A percentile compares a stretch with the other conserved stretches of the same genome.
Evolutionary conservation across 2,113 vertebrate genomes (phyloP).

Genomic region (Vidua macroura): DNA sequence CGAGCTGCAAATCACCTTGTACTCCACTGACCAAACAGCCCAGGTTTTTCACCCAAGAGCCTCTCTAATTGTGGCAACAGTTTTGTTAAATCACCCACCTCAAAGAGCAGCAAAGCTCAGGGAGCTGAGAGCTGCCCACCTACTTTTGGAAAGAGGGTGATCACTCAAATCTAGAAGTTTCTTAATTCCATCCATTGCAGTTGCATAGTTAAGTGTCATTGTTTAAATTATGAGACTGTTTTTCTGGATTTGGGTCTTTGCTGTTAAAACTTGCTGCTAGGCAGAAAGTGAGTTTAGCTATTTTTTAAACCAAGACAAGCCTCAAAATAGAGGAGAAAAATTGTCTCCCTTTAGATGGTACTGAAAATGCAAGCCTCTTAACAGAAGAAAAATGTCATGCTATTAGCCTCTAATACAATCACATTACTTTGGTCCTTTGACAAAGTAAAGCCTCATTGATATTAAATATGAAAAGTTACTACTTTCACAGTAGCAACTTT

Average conservation of each 20-base stretch:
- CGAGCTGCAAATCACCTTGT: conserved; percentile 22
- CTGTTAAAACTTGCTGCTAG: neutral
- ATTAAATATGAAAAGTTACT: conserved; percentile 45
- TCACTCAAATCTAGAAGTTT: neutral
- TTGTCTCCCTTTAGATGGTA: neutral
- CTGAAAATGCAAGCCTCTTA: conserved; percentile 29
- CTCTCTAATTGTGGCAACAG: neutral
- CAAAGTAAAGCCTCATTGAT: conserved; percentile 36
- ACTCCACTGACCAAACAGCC: neutral
- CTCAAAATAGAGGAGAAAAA: conserved; percentile 21
- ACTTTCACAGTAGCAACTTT: conserved; percentile 35
- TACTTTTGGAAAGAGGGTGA: neutral
- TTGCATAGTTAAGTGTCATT: neutral
- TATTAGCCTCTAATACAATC: conserved; percentile 44
- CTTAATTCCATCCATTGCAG: neutral
- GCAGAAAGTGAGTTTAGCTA: conserved; percentile 8
- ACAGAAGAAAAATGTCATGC: conserved; percentile 17
- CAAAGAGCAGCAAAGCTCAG: fast-evolving
- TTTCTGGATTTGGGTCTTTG: neutral
- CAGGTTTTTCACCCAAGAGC: neutral
- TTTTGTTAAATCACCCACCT: neutral
- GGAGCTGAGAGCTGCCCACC: neutral
- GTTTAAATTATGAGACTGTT: neutral
- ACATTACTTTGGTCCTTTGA: conserved; percentile 44
- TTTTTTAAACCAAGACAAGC: conserved; percentile 10